Evolutionary conservation across 2,113 vertebrate species (phyloP).

Genomic region (Pandion haliaetus): DNA sequence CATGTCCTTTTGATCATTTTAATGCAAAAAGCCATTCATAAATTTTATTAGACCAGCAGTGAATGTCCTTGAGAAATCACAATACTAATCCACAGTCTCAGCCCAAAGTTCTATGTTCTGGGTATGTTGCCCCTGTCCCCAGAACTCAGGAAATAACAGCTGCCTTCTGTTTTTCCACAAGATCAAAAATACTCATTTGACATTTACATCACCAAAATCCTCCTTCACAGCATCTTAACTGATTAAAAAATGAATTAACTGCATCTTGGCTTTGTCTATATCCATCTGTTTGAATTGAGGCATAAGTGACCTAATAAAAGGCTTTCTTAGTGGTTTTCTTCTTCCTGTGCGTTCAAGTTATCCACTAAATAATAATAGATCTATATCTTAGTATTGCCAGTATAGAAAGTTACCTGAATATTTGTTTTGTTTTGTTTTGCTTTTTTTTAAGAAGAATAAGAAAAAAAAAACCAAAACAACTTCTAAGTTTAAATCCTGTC

Average conservation of each 20-base stretch:
- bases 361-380: background rate
- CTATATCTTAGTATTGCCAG: background rate
- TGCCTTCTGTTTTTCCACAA: background rate
- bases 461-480: background rate
- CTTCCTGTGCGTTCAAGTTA: background rate
- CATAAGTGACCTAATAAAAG: background rate
- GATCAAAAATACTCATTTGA: background rate
- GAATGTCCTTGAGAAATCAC: background rate
- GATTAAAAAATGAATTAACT: background rate
- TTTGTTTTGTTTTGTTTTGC: background rate
- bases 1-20: background rate
- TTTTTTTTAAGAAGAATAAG: background rate
- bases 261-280: background rate
- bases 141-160: background rate
- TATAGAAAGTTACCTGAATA: background rate
- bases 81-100: background rate
- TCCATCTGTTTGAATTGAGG: background rate
- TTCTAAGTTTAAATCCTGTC: background rate
- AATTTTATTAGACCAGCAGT: background rate
- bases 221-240: background rate
- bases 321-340: background rate
- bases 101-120: background rate
- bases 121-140: accelerated
- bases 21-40: background rate
- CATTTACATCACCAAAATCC: background rate